phyloP scores from a whole-genome alignment of 2,888 invertebrate species.

The Drosophila leonis region DNA sequence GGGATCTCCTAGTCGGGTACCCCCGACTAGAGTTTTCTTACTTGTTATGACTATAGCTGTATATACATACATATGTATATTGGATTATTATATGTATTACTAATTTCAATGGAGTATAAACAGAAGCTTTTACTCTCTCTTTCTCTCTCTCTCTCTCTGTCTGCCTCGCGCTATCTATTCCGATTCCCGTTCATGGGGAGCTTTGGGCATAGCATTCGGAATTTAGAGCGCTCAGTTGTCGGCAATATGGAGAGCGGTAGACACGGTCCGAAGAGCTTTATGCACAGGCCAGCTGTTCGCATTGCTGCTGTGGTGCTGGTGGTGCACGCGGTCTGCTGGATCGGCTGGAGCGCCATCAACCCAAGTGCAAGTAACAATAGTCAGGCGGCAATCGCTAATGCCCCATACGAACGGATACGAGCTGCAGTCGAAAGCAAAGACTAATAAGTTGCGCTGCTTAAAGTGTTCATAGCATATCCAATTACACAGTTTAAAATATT shows the following conservation, averaged over 20 bases:
- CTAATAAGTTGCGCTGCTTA: background rate
- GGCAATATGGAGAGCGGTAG: slow-evolving; percentile 48
- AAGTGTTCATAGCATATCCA: background rate
- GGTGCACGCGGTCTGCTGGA: slow-evolving; percentile 65
- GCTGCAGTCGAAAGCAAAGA: slow-evolving; percentile 46
- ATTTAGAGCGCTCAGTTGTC: slow-evolving; percentile 16
- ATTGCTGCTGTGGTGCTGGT: slow-evolving; percentile 71
- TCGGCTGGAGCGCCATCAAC: slow-evolving; percentile 64
- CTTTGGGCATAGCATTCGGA: background rate
- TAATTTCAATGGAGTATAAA: background rate
- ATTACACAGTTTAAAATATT: background rate
- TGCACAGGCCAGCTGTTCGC: slow-evolving; percentile 62
- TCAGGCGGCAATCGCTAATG: slow-evolving; percentile 23
- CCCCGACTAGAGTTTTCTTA: too few species aligned
- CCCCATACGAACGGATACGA: slow-evolving; percentile 54
- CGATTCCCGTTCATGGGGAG: background rate
- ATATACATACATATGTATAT: too few species aligned
- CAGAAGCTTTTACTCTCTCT: background rate
- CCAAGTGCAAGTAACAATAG: slow-evolving; percentile 25
- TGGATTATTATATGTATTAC: too few species aligned
- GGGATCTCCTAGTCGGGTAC: too few species aligned
- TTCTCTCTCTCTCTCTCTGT: background rate
- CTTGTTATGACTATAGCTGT: too few species aligned
- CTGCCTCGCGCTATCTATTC: background rate
- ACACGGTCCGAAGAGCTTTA: slow-evolving; percentile 30